These are phyloP conservation scores for Escarpia spicata DNA, from an alignment of 2,888 invertebrate species.

Conservation along the genomic window DNA sequence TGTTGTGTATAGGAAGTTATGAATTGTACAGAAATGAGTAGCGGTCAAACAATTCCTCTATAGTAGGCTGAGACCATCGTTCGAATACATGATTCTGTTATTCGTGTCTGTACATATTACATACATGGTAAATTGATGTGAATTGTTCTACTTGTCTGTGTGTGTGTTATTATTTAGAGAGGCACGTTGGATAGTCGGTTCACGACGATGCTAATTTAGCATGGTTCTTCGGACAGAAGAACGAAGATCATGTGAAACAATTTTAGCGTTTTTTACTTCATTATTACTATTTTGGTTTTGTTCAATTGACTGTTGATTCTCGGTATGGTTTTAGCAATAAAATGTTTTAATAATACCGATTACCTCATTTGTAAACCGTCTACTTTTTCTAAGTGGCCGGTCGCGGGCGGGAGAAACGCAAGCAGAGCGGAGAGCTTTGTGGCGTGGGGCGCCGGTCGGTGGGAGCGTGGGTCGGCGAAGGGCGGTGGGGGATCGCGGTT, in stretches of 20 bases:
- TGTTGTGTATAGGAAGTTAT: conserved; percentile 1
- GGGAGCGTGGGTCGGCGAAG: neutral
- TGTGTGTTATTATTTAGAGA: neutral
- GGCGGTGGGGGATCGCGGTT: neutral
- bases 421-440: neutral
- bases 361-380: conserved; percentile 14
- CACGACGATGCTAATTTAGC: conserved; percentile 1
- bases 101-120: conserved; percentile 16
- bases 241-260: neutral
- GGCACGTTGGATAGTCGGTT: neutral
- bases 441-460: neutral
- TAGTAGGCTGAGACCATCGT: neutral
- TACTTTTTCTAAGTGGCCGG: neutral
- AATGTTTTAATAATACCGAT: conserved; percentile 1
- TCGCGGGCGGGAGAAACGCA: neutral
- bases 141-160: neutral
- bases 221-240: neutral
- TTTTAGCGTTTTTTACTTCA: conserved; percentile 9
- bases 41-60: neutral
- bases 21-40: neutral
- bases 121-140: neutral
- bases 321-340: neutral
- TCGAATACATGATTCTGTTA: neutral
- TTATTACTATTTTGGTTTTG: conserved; percentile 8
- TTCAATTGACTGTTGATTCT: neutral